Evolutionary conservation across 1,140 invertebrate genomes (phyloP), one percentile per base, ranked within the genome.

Genomic region (Atta colombica): DNA sequence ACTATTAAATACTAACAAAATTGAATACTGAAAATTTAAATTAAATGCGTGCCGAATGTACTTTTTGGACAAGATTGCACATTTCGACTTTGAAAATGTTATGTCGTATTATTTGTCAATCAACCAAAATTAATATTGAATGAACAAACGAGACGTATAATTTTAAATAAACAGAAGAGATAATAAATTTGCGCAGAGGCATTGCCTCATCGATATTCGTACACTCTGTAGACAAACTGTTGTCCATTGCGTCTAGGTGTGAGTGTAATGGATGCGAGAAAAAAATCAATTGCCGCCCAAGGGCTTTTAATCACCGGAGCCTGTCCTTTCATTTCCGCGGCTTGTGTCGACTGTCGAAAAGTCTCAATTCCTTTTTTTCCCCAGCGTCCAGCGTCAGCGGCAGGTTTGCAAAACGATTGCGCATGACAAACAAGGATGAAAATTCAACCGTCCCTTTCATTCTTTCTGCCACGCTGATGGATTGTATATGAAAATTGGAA

Each of bases 231-330:
- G 85, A 84, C 78, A 84, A 65, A 77, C 61, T 39, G n/a, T 45
- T 45, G 53, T 39, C 58, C 69, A 53, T 39, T 8, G 63, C 28
- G 65, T 51, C 49, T 51, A 63, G 18, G 58, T 77, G 21, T 69
- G n/a, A 31, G 53, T 63, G 81, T 88, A 87, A 90, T 84, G 75
- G 71, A 88, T 63, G 69, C 81, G 63, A 63, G 87, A 74, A 77
- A 85, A 92, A 92, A 92, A 92, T 92, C 92, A 91, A 92, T 92
- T 90, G 85, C 87, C 69, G 91, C 91, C 90, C 85, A 65, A 89
- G 91, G 92, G 87, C 80, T 92, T 92, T 92, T 90, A 91, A 92
- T 92, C 89, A 92, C 82, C 71, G 72, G 39, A 31, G 75, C 58
- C 68, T 80, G 86, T 90, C 85, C 91, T 90, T 91, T 90, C 90